Evolutionary conservation across 2,113 vertebrate species (phyloP).

Genomic region (Bubo blakistoni): DNA sequence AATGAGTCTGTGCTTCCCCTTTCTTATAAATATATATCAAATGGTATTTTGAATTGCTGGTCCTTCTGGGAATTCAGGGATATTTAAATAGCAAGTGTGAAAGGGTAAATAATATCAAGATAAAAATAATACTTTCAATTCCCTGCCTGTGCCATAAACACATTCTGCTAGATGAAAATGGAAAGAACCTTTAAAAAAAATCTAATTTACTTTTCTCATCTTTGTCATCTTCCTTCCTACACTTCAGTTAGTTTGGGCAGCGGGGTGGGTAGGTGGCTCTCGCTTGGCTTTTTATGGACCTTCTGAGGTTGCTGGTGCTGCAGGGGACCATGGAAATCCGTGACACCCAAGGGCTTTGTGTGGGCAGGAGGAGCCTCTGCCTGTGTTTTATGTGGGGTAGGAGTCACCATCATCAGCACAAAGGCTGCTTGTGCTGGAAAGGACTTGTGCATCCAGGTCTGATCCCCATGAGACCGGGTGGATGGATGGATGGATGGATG

Average conservation of each 20-base stretch:
- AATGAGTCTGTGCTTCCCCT: neutral
- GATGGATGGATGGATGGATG: neutral
- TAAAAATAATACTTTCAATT: conserved; percentile 24
- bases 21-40: neutral
- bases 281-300: neutral
- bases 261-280: neutral
- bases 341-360: neutral
- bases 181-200: neutral
- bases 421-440: neutral
- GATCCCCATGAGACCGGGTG: neutral
- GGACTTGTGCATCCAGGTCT: neutral
- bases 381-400: neutral
- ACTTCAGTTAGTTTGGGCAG: neutral
- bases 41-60: conserved; percentile 13
- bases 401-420: fast-evolving
- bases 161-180: conserved; percentile 3
- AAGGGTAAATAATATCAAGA: conserved; percentile 61
- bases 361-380: neutral
- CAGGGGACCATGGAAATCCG: fast-evolving
- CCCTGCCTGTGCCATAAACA: neutral
- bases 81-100: conserved; percentile 51
- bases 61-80: neutral
- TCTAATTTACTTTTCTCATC: neutral
- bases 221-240: neutral
- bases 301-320: neutral